Evolutionary conservation across 35 echinoderm and acorn worm genomes (phyloP).

Genomic region (Ophioderma brevispina): DNA sequence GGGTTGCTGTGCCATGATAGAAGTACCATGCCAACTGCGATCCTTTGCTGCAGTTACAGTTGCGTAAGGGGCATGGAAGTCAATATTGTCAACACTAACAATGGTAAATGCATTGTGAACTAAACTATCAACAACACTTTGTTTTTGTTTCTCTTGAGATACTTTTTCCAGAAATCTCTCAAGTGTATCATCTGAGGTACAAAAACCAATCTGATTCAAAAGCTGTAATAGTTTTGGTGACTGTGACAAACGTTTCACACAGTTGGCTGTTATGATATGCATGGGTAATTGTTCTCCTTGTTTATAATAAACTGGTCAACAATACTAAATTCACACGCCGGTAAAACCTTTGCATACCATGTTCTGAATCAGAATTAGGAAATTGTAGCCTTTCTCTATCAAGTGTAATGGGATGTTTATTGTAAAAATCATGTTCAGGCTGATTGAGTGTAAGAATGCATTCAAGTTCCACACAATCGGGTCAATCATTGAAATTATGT

Average conservation of each 20-base stretch:
- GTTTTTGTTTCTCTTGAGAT: slow-evolving; percentile 22
- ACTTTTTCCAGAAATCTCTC: slow-evolving; percentile 48
- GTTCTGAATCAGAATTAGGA: background rate
- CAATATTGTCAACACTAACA: slow-evolving; percentile 56
- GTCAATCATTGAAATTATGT: background rate
- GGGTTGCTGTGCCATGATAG: slow-evolving; percentile 67
- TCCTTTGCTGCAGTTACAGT: slow-evolving; percentile 21
- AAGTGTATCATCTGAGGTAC: slow-evolving; percentile 23
- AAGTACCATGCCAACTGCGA: slow-evolving; percentile 71
- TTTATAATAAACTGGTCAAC: slow-evolving; percentile 29
- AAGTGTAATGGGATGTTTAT: background rate
- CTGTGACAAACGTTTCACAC: slow-evolving; percentile 47
- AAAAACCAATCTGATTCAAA: slow-evolving; percentile 42
- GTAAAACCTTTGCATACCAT: background rate
- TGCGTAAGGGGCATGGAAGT: slow-evolving; percentile 37
- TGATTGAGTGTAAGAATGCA: background rate
- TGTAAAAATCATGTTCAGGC: background rate
- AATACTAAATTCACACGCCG: slow-evolving; percentile 27
- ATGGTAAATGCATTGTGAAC: slow-evolving; percentile 27
- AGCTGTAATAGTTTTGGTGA: slow-evolving; percentile 50
- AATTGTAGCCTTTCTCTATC: background rate
- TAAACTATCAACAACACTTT: slow-evolving; percentile 8
- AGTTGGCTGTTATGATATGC: slow-evolving; percentile 45
- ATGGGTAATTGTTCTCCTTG: slow-evolving; percentile 49
- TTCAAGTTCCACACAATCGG: slow-evolving; percentile 23